Base-by-base conservation (phyloP, 1,140 invertebrate species). In the Neotoxoptera formosana region DNA sequence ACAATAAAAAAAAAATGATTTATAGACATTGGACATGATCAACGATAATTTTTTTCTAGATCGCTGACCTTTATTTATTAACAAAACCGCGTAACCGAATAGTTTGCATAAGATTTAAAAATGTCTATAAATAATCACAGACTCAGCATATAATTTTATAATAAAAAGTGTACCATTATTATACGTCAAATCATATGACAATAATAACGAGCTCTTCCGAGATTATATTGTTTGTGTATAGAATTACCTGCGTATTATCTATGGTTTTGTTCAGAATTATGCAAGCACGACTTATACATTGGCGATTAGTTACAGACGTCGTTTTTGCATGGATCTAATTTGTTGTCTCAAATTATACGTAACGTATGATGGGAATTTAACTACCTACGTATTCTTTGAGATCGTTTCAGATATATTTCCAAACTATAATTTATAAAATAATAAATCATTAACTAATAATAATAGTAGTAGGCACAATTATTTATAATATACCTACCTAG, bases 231-330 rank as follows among this genome's bases (percentile, higher is more conserved):
- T n/a, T 87, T 48, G 4, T 87, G 36, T 84, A 84, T 67, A 67
- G 30, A 67, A n/a, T 67, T n/a, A n/a, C 23, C 60, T 17, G 60
- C 30, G 30, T 67, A 67, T 67, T 67, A 67, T 67, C 30, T 67
- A 67, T 67, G 60, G 60, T n/a, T 67, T 67, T 67, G 60, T 67
- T 67, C 23, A 6, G 30, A 67, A 67, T 67, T 83, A 36, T 83
- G 45, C 84, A 30, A 86, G 84, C 76, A 36, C 76, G 76, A 83
- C 21, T 81, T 83, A 17, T 30, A 86, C 84, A 86, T 86, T 51
- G 47, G 47, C 86, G 47, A 88, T 88, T 88, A 88, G 86, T 34
- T 21, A 88, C 86, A 48, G 47, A n/a, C 34, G 7, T 88, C 34
- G 7, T 88, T 67, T 88, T 51, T 47, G 41, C 30, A 86, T 30